Evolutionary conservation across 2,888 invertebrate genomes (phyloP), one percentile per base, ranked within the genome.

Genomic region (Sinelater perroti): DNA sequence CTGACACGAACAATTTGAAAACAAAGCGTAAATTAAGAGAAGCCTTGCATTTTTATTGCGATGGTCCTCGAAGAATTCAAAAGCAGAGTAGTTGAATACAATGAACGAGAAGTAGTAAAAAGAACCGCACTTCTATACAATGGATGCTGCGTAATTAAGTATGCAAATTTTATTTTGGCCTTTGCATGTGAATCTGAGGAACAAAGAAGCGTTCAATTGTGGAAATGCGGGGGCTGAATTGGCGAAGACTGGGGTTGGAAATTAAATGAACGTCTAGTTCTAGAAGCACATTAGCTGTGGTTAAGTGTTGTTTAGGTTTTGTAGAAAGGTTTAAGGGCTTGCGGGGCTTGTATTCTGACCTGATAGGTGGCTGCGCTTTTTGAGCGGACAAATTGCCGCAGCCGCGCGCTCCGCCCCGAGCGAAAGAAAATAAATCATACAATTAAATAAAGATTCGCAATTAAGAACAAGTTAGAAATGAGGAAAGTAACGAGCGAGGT

Each of bases 151-250:
- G 70, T 69, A 72, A 72, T 72, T 72, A 72, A 71, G 68, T 72
- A 72, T 72, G 72, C 70, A 72, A 72, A 72, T 72, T 72, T 72
- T 72, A 72, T 72, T 72, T 71, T 69, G 68, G 69, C 60, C 61
- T 66, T 63, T 66, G 70, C 70, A 71, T 71, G 70, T 72, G 72
- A 70, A 68, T 69, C 66, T 67, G 61, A 64, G 62, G 70, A 70
- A 71, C 70, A 71, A 71, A 71, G 72, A 70, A 68, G 65, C 68
- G 67, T 71, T 70, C 70, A 70, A 70, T 70, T 69, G 68, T 61
- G 63, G 68, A 65, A 66, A 62, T 60, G 67, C 65, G 64, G 63
- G 62, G 68, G 61, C 51, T 61, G 67, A 65, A 65, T 69, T 65
- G 69, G 65, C 51, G 67, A 67, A 68, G 67, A 65, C 65, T 68